A percentile compares a stretch with the other conserved stretches of the same genome.
Evolutionary conservation across 2,888 invertebrate genomes (phyloP).

Genomic region (Meandrusa payeni): DNA sequence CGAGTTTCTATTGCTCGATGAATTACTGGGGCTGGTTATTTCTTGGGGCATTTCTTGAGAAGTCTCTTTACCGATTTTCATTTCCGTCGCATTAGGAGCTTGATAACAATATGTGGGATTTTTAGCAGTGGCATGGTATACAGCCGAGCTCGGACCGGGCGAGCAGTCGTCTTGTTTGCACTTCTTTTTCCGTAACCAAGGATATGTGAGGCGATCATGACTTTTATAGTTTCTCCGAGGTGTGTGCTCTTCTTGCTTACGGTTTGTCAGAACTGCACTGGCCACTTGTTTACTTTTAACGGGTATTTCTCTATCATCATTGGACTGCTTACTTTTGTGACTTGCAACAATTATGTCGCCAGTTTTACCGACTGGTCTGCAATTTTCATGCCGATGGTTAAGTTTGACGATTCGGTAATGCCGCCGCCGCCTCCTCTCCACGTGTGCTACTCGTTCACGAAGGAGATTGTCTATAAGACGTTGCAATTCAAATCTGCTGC

Average conservation of each 20-base stretch:
- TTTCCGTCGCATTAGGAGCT: slow-evolving; percentile 42
- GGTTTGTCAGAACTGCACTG: slow-evolving; percentile 42
- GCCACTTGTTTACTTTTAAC: slow-evolving; percentile 49
- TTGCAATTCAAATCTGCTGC: slow-evolving; percentile 61
- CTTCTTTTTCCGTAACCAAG: slow-evolving; percentile 40
- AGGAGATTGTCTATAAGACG: slow-evolving; percentile 66
- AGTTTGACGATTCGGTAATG: slow-evolving; percentile 72
- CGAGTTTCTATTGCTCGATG: slow-evolving; percentile 37
- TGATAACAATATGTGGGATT: slow-evolving; percentile 63
- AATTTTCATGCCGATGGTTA: slow-evolving; percentile 66
- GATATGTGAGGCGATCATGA: slow-evolving; percentile 44
- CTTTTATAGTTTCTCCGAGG: slow-evolving; percentile 46
- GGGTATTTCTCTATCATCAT: slow-evolving; percentile 43
- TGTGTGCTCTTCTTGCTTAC: slow-evolving; percentile 40
- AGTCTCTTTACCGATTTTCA: slow-evolving; percentile 30
- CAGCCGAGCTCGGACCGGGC: slow-evolving; percentile 60
- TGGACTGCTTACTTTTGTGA: slow-evolving; percentile 56
- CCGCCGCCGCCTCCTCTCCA: slow-evolving; percentile 66
- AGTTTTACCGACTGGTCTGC: slow-evolving; percentile 65
- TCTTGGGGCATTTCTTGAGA: slow-evolving; percentile 28
- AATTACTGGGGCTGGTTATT: slow-evolving; percentile 49
- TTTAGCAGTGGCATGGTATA: slow-evolving; percentile 38
- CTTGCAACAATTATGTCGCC: slow-evolving; percentile 74
- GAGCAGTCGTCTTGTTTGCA: slow-evolving; percentile 46
- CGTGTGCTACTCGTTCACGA: slow-evolving; percentile 67